Evolutionary conservation across 2,888 invertebrate species (phyloP).

Genomic region (Ophion obscuratus): DNA sequence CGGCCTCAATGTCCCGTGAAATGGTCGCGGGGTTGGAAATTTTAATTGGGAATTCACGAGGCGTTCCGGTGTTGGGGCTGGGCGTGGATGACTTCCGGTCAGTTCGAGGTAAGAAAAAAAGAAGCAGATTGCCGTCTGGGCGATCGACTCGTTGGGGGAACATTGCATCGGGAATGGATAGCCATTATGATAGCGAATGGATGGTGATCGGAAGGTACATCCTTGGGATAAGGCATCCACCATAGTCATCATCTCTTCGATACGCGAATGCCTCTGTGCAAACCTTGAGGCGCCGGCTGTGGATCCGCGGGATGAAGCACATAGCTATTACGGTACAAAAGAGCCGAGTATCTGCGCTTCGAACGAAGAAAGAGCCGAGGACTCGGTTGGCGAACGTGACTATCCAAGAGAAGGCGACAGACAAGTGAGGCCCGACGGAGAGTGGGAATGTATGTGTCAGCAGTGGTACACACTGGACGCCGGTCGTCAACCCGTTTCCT

Average conservation of each 20-base stretch:
- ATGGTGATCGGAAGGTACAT: constrained; percentile 16
- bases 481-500: constrained; percentile 78
- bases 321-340: constrained; percentile 13
- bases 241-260: constrained; percentile 50
- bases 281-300: constrained; percentile 57
- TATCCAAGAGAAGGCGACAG: constrained; percentile 49
- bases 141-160: constrained; percentile 26
- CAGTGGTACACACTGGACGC: constrained; percentile 58
- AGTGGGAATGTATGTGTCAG: constrained; percentile 69
- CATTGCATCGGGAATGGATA: constrained; percentile 51
- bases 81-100: constrained; percentile 59
- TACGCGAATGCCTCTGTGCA: constrained; percentile 44
- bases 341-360: constrained; percentile 12
- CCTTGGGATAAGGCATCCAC: constrained; percentile 34
- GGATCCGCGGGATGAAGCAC: constrained; percentile 34
- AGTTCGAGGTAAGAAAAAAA: constrained; percentile 54
- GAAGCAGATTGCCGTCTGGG: constrained; percentile 19
- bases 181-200: constrained; percentile 50
- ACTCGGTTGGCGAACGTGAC: constrained; percentile 57
- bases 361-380: constrained; percentile 48
- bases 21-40: constrained; percentile 22
- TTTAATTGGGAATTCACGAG: constrained; percentile 61
- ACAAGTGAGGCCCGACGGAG: constrained; percentile 53
- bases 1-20: constrained; percentile 13
- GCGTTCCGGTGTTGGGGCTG: constrained; percentile 42